Evolutionary conservation across 2,888 invertebrate species (phyloP).

Genomic region (Apotomis betuletana): DNA sequence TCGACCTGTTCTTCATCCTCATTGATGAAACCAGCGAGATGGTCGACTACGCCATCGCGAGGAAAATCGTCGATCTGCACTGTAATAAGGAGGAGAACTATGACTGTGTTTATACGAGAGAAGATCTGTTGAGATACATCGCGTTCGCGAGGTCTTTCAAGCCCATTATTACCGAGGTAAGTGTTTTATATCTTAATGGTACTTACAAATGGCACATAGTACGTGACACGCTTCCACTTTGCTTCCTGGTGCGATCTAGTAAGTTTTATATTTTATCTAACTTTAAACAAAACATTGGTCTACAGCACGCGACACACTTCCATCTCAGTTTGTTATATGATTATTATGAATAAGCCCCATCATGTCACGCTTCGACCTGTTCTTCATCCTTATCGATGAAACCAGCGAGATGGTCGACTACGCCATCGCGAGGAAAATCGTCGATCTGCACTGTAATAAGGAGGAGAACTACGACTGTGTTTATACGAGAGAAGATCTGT

Average conservation of each 20-base stretch:
- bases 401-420: constrained; percentile 94
- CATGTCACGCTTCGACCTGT: constrained; percentile 92
- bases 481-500: constrained; percentile 94
- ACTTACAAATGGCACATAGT: no score
- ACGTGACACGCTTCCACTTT: no score
- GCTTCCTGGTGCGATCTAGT: no score
- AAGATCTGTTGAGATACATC: constrained; percentile 97
- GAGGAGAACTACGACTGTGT: constrained; percentile 88
- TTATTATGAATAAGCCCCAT: no score
- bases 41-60: constrained; percentile 98
- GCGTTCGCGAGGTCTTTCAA: constrained; percentile 98
- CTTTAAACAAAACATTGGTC: no score
- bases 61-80: constrained; percentile 97
- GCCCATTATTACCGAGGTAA: constrained; percentile 90
- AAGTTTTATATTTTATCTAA: no score
- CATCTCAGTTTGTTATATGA: no score
- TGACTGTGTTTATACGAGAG: constrained; percentile 91
- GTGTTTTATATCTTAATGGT: no score
- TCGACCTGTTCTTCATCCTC: constrained; percentile 97
- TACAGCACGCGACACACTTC: constrained; percentile 87
- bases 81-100: constrained; percentile 90
- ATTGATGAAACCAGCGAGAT: constrained; percentile 93
- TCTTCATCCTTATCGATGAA: constrained; percentile 95
- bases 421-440: constrained; percentile 97
- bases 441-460: constrained; percentile 95